phyloP scores from a whole-genome alignment of 1,140 invertebrate species.

The Orius insidiosus region DNA sequence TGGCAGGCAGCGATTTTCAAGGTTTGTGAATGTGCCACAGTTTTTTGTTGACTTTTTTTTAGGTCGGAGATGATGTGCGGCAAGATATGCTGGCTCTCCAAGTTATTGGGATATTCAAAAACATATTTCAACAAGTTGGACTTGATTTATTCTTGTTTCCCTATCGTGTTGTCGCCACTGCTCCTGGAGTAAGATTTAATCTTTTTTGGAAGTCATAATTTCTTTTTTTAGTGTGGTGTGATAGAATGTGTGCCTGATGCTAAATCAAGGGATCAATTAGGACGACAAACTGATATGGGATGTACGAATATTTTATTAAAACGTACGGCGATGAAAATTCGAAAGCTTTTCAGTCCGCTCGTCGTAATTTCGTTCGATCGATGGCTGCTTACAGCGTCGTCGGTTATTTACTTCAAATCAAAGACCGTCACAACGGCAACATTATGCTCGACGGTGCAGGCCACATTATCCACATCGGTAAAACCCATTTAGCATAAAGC shows the following conservation, averaged over 20 bases:
- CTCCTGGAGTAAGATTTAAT: slow-evolving; percentile 70
- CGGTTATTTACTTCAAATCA: slow-evolving; percentile 93
- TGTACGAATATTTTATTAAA: slow-evolving; percentile 95
- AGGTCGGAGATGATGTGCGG: slow-evolving; percentile 87
- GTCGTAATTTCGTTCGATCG: slow-evolving; percentile 90
- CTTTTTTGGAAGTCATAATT: neutral
- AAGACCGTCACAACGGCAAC: slow-evolving; percentile 98
- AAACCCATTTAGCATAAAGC: slow-evolving; percentile 14
- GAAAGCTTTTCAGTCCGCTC: slow-evolving; percentile 73
- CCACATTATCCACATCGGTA: slow-evolving; percentile 84
- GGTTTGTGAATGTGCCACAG: slow-evolving; percentile 30
- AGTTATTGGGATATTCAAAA: slow-evolving; percentile 94
- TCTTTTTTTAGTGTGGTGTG: slow-evolving; percentile 73
- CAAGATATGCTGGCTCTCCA: slow-evolving; percentile 98
- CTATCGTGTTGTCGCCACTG: slow-evolving; percentile 97
- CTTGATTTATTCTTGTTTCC: slow-evolving; percentile 93
- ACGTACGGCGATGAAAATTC: slow-evolving; percentile 90
- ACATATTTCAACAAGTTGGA: slow-evolving; percentile 90
- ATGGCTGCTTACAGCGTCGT: slow-evolving; percentile 99
- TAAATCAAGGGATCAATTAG: slow-evolving; percentile 94
- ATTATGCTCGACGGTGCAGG: slow-evolving; percentile 96
- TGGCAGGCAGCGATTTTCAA: slow-evolving; percentile 99
- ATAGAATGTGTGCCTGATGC: slow-evolving; percentile 99
- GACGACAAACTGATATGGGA: slow-evolving; percentile 91
- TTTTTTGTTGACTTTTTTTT: slow-evolving; percentile 9